phyloP scores from a whole-genome alignment of 2,797 vertebrate genomes.

The Graptemys geographica region DNA sequence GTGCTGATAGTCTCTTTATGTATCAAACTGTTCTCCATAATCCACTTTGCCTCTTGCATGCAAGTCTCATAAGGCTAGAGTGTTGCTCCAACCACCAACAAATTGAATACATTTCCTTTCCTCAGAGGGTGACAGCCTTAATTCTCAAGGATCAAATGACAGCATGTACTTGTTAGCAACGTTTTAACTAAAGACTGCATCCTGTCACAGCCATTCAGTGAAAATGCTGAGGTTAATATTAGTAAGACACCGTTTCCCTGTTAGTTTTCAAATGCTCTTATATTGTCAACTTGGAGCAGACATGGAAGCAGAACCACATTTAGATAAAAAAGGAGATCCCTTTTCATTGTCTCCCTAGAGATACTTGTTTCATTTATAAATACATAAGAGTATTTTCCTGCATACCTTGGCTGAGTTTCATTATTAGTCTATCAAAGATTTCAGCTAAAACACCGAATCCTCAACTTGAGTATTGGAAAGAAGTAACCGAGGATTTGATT shows the following conservation, averaged over 20 bases:
- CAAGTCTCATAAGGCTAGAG: slow-evolving; percentile 5
- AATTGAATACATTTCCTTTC: slow-evolving; percentile 22
- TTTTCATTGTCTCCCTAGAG: neutral
- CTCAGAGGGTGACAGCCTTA: slow-evolving; percentile 1
- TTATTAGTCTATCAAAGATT: neutral
- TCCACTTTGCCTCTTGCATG: slow-evolving; percentile 5
- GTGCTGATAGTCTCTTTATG: slow-evolving; percentile 34
- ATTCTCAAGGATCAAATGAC: slow-evolving; percentile 13
- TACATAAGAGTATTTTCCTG: neutral
- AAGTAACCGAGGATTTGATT: neutral
- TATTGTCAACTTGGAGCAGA: neutral
- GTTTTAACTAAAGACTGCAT: neutral
- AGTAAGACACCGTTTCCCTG: neutral
- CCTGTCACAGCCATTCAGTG: neutral
- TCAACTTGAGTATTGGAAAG: neutral
- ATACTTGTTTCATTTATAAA: neutral
- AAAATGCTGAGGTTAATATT: neutral
- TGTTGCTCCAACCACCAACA: slow-evolving; percentile 12
- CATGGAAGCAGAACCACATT: neutral
- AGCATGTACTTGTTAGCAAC: neutral
- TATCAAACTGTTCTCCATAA: slow-evolving; percentile 23
- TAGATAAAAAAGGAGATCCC: neutral
- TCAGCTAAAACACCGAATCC: neutral
- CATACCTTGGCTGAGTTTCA: neutral
- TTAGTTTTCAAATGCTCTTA: neutral